phyloP scores from a whole-genome alignment of 2,888 invertebrate genomes.

The Anarsia innoxiella region DNA sequence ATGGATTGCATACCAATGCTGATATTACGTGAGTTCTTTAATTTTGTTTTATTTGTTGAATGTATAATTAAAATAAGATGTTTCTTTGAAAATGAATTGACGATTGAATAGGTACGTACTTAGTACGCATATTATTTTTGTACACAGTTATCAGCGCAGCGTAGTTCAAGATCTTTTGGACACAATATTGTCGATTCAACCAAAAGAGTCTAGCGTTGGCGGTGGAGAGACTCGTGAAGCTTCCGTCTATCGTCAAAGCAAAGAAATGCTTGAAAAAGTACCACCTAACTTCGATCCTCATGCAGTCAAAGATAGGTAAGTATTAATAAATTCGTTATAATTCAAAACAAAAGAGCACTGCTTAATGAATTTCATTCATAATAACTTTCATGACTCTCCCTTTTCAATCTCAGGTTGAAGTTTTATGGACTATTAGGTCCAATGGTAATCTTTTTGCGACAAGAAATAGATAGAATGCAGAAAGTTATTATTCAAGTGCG shows the following conservation, averaged over 20 bases:
- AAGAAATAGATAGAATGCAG: constrained; percentile 94
- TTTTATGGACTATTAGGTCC: constrained; percentile 82
- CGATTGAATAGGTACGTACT: no score
- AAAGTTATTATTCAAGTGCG: constrained; percentile 80
- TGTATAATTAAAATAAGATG: no score
- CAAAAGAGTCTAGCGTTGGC: constrained; percentile 87
- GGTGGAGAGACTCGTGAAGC: constrained; percentile 88
- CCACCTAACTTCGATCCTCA: constrained; percentile 85
- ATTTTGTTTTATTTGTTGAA: no score
- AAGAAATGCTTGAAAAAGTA: constrained; percentile 87
- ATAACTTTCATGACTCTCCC: no score
- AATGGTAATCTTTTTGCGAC: constrained; percentile 90
- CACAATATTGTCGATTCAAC: constrained; percentile 89
- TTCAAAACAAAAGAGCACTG: not conserved
- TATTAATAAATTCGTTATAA: no score
- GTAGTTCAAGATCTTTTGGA: constrained; percentile 83
- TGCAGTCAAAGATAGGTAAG: constrained; percentile 83
- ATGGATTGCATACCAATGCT: constrained; percentile 92
- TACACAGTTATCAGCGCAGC: constrained; percentile 84
- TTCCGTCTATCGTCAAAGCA: constrained; percentile 79
- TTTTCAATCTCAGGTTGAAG: no score
- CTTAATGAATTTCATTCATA: no score
- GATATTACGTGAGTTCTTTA: constrained; percentile 90
- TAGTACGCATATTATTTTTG: no score
- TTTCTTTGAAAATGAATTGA: no score